Evolutionary conservation across 2,888 invertebrate species (phyloP), one percentile per base, ranked within the genome.

Genomic region (Tachystola acroxantha): DNA sequence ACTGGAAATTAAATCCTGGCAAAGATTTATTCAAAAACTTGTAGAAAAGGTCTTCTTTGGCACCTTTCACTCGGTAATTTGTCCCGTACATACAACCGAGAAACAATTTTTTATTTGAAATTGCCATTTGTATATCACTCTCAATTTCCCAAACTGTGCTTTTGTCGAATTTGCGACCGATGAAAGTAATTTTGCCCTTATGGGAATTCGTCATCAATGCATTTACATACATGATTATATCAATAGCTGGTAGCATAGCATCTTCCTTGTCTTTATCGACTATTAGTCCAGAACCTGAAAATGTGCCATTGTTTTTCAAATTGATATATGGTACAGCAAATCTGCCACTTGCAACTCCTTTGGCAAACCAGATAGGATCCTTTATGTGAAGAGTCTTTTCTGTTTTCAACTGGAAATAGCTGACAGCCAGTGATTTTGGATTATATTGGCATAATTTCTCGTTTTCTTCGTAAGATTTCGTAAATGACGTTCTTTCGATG

Each of bases 261-360:
- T 67, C 67, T 7, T 56, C 46, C 35, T 44, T 48, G 1, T 35
- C 29, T 32, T 43, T 37, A 22, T 54, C 44, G 16, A 29, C 37
- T 11, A 50, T 28, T 2, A 57, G 34, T 51, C 50, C 50, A 1
- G 54, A 53, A 1, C 53, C 53, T 2, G 50, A 51, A 14, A 50
- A 46, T 3, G 35, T 27, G 2, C 44, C 42, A 7, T 41, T 36
- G 11, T 50, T 48, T 35, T 47, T 55, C 9, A 66, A 41, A 47
- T 59, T 55, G 1, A 66, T 41, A 24, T 55, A 63, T 2, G 53
- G 50, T 16, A 43, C 29, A 1, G 53, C 54, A 29, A 64, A 53
- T 31, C 32, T 46, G 7, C 57, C 50, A 10, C 29, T 35, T 2
- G 47, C 40, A 7, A 65, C 48, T 5, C 46, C 55, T 40, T 50